Conservation (phyloP, 2,888 invertebrate genomes). For the Meiosimyza platycephala region DNA sequence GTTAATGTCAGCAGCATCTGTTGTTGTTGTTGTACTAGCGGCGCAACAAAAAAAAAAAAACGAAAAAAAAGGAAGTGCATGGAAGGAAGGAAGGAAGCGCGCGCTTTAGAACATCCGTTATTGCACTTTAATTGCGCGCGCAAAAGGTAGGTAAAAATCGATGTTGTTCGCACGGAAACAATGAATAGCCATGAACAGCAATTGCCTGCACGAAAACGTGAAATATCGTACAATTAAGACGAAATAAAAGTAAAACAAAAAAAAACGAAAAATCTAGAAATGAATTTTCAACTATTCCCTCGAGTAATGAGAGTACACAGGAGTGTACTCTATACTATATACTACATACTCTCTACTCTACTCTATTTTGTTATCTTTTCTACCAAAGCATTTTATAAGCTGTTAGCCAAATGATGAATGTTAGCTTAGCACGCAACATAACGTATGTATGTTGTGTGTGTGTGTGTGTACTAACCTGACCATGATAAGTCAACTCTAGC, state of each 20-base stretch:
- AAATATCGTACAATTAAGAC: neutral
- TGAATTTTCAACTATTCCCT: neutral
- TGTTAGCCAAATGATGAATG: constrained; percentile 25
- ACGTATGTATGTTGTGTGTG: too few species aligned
- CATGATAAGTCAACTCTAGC: neutral
- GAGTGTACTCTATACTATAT: too few species aligned
- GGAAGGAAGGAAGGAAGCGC: constrained; percentile 32
- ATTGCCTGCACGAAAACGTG: constrained; percentile 37
- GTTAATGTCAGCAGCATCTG: too few species aligned
- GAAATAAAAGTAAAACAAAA: constrained; percentile 16
- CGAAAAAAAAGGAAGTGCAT: constrained; percentile 12
- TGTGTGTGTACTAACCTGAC: neutral
- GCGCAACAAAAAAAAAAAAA: too few species aligned
- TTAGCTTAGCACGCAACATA: constrained; percentile 13
- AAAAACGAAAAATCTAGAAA: constrained; percentile 2
- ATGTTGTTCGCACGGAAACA: constrained; percentile 34
- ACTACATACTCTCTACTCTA: too few species aligned
- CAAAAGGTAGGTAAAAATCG: constrained; percentile 32
- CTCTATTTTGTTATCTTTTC: constrained; percentile 19
- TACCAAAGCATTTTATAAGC: constrained; percentile 28
- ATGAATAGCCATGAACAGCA: constrained; percentile 42
- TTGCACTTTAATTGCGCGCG: constrained; percentile 43
- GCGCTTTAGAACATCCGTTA: constrained; percentile 38
- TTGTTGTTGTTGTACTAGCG: too few species aligned
- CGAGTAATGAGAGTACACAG: too few species aligned